Base-by-base conservation (phyloP, 2,797 vertebrate genomes). In the Scomberomorus guttatus region DNA sequence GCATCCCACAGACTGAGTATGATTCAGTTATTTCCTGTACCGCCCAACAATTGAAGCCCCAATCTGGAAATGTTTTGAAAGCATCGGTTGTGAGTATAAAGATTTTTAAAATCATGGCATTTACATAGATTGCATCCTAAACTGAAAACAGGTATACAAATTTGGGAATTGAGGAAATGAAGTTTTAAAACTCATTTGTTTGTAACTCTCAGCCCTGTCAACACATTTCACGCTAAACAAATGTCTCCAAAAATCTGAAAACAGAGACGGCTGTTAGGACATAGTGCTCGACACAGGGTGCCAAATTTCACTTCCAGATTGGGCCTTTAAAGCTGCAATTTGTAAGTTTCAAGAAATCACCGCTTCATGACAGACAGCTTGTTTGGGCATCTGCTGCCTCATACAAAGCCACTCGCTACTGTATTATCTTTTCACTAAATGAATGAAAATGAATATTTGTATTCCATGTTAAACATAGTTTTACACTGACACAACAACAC, bases 251-350 rank as follows among this genome's bases (percentile, higher is more conserved):
- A 32, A 85, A 74, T 77, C 67, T 48, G 73, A 89, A 72, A 72
- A 76, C 54, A 76, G 79, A 87, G 69, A 80, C 91, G 92, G 81
- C 85, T 87, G 90, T 75, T 70, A 81, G 81, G 88, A 82, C 84
- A 78, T 29, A 44, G 76, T 29, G 81, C 80, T 87, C 54, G 54
- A 81, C 82, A 85, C 67, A 29, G 78, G 71, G 77, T 76, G 86
- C 80, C 88, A 83, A 87, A 80, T 86, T 73, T 75, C 79, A 87
- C 85, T 92, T 94, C 94, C 93, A 94, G 94, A 93, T 92, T 93
- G 92, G 93, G 90, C 77, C 87, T 90, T 88, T 91, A 94, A 94
- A 94, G 94, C 94, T 93, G 92, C 94, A 93, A 86, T 94, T 94
- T 94, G 93, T 93, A 94, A 90, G 90, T 92, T 93, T 93, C 85